Base-by-base conservation (phyloP, 2,888 invertebrate genomes). In the Stenchaetothrips biformis region DNA sequence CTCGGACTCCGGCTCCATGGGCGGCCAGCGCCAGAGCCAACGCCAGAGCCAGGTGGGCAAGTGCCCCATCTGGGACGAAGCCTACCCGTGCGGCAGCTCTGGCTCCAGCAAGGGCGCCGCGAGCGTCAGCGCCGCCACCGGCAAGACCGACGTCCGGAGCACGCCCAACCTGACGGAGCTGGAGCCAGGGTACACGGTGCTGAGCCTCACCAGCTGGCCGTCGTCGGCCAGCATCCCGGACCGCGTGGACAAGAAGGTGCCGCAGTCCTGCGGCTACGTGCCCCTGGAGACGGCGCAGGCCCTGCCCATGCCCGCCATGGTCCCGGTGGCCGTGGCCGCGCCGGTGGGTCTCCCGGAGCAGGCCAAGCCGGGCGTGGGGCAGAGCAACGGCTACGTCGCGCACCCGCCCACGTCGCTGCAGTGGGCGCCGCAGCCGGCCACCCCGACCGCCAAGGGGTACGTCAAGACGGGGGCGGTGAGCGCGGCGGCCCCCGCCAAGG, bases 381-480 rank as follows among this genome's bases (percentile, higher is more conserved):
- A 67, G 78, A 62, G 80, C 78, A 79, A 48, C 67, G 80, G 77
- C 48, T 81, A 81, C 77, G 78, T 81, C 53, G 59, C 80, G 16
- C 79, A 79, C 48, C 78, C 78, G 25, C 81, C 81, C 21, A 21
- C 67, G 21, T 74, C 67, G 21, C 21, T 74, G 67, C 25, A 25
- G 9, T 74, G 67, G 67, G 67, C 59, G 18, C 59, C 18, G 59
- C 59, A 18, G 13, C 59, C 59, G 59, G 18, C 4, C 13, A 16
- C 59, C 16, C 59, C 18, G 13, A 59, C 59, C 16, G 59, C 37
- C 37, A 37, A 37, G 37, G 37, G 37, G 37, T 37, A 37, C 37
- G 37, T 37, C 37, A 37, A 18, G 59, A 59, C 59, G 6, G 59
- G 59, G 13, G 16, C 59, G 59, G 6, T 4, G n/a, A 48, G 48